Evolutionary conservation across 2,797 vertebrate genomes (phyloP).

Genomic region (Danio kyathit): DNA sequence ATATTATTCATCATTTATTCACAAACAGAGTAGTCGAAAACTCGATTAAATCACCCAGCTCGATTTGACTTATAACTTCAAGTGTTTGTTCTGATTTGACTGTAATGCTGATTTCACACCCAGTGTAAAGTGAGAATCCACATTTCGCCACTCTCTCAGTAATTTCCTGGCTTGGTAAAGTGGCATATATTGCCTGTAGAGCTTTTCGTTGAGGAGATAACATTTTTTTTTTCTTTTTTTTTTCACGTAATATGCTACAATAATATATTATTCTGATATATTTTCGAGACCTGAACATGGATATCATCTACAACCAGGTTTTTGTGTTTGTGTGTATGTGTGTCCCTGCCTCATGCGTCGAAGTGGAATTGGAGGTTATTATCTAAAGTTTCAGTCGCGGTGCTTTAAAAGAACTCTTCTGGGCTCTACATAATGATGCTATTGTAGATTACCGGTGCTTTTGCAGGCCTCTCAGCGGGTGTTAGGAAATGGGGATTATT

Average conservation of each 20-base stretch:
- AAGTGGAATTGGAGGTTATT: slow-evolving; percentile 38
- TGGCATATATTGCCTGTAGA: background rate
- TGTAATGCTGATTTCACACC: no score
- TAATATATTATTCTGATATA: background rate
- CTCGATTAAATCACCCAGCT: no score
- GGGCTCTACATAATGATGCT: slow-evolving; percentile 45
- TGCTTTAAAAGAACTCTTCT: slow-evolving; percentile 41
- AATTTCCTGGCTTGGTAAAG: background rate
- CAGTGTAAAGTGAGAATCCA: no score
- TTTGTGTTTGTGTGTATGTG: background rate
- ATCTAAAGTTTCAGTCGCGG: slow-evolving; percentile 43
- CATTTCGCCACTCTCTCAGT: no score
- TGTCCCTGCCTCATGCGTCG: background rate
- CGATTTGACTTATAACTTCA: no score
- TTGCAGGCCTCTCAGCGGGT: slow-evolving; percentile 50
- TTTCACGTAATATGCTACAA: background rate
- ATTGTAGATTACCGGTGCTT: slow-evolving; percentile 43
- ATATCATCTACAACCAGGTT: background rate
- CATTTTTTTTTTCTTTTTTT: background rate
- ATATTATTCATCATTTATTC: slow-evolving; percentile 13
- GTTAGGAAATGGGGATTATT: slow-evolving; percentile 53
- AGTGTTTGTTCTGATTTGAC: no score
- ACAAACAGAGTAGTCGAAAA: no score
- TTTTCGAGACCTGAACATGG: background rate
- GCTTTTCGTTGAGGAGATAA: background rate